Conservation (phyloP, 2,888 invertebrate genomes). For the Platycheirus rosarum region DNA sequence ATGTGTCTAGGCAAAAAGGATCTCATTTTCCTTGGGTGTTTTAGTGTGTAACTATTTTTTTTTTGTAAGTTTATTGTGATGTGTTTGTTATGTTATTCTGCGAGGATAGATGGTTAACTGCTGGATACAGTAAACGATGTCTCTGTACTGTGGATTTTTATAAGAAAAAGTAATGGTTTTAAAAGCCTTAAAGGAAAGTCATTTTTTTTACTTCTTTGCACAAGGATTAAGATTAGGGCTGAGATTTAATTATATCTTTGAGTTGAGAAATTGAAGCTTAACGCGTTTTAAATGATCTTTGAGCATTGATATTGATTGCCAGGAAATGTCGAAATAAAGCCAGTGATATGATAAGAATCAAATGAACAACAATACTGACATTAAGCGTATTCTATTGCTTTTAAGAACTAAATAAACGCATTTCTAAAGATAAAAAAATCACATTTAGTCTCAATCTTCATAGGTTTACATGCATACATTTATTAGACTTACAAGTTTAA, state of each 20-base stretch:
- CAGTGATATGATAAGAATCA: too few species aligned
- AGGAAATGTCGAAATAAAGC: too few species aligned
- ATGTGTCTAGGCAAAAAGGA: constrained; percentile 37
- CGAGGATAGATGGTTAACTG: constrained; percentile 54
- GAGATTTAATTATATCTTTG: neutral
- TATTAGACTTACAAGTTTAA: too few species aligned
- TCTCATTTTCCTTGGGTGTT: constrained; percentile 24
- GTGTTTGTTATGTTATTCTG: constrained; percentile 4
- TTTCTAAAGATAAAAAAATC: too few species aligned
- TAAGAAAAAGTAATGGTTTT: constrained; percentile 35
- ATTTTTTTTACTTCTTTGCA: constrained; percentile 31
- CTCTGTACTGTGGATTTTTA: constrained; percentile 43
- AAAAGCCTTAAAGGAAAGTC: constrained; percentile 48
- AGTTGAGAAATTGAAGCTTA: neutral
- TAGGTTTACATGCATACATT: too few species aligned
- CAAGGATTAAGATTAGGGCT: constrained; percentile 1
- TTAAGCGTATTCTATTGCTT: too few species aligned
- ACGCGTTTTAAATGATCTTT: too few species aligned
- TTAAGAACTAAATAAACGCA: too few species aligned
- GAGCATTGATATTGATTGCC: too few species aligned
- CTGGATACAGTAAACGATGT: constrained; percentile 60
- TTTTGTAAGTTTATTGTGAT: neutral
- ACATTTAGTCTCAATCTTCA: too few species aligned
- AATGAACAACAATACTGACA: too few species aligned
- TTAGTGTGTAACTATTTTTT: constrained; percentile 29